Percentiles rank a stretch among this genome's conserved stretches.
These are phyloP conservation scores for Leptinotarsa defecta DNA, from an alignment of 1,140 invertebrate species.

Conservation along the genomic window DNA sequence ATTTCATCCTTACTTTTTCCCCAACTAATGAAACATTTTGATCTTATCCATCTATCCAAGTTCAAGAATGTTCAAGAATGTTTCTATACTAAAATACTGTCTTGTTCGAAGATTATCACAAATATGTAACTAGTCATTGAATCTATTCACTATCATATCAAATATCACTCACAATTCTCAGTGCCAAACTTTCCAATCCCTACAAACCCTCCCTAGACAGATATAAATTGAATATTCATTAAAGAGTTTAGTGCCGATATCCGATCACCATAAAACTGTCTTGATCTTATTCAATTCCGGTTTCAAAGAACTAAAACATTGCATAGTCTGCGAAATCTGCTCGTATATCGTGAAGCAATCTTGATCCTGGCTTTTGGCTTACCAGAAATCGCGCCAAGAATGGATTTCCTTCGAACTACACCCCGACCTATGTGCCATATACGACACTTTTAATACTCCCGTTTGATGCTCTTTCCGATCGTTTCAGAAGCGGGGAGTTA, in stretches of 20 bases:
- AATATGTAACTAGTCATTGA: too few species aligned
- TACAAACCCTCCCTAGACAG: conserved; percentile 9
- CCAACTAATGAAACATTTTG: too few species aligned
- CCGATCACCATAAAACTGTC: conserved; percentile 53
- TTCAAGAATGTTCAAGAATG: too few species aligned
- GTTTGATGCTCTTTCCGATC: conserved; percentile 19
- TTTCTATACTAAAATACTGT: too few species aligned
- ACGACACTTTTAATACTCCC: conserved; percentile 29
- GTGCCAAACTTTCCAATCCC: not conserved
- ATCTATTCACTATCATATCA: too few species aligned
- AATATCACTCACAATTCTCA: too few species aligned
- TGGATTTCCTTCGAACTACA: conserved; percentile 35
- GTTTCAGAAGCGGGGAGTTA: conserved; percentile 9
- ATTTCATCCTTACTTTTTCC: too few species aligned
- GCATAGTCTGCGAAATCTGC: conserved; percentile 53
- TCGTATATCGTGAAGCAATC: conserved; percentile 51
- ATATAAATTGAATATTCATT: conserved; percentile 32
- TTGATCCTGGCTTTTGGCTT: conserved; percentile 53
- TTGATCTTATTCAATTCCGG: conserved; percentile 47
- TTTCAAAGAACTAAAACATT: conserved; percentile 48
- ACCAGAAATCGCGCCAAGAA: conserved; percentile 53
- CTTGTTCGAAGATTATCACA: too few species aligned
- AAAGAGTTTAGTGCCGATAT: conserved; percentile 37
- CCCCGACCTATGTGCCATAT: conserved; percentile 32
- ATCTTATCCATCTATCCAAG: too few species aligned